Base-by-base conservation (phyloP, 2,797 vertebrate genomes). In the Furcifer pardalis region DNA sequence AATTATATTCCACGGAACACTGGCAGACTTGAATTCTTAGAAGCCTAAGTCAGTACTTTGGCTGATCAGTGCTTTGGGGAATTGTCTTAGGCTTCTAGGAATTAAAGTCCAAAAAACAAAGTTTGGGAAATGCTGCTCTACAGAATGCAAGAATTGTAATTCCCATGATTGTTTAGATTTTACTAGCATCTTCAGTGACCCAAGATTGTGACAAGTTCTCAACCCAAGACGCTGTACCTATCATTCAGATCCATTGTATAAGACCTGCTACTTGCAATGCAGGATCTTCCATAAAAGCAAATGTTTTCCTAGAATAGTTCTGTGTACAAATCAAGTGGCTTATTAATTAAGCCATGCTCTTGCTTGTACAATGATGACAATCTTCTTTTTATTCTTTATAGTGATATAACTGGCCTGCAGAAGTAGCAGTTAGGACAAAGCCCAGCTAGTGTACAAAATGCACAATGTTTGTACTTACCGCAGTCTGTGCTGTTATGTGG, bases 401-500 rank as follows among this genome's bases (percentile, higher is more conserved):
- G 4, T 75, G 44, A 65, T 32, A 59, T 15, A 17, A 23, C 37
- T 49, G 30, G 23, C 5, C 56, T 21, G 69, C 3, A 73, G 27
- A 77, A 37, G 37, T 37, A 81, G 49, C 8, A 46, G 15, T 19
- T 30, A 71, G 1, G 1, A 77, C 56, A 17, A 59, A 23, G 71
- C 52, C 59, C 52, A 80, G 65, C 32, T 46, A 25, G 1, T 71
- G 65, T 56, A 82, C 60, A 69, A 87, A 2, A 30, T 42, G 59
- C 73, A 82, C n/a, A 80, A 80, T 42, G 42, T 49, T 9, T 68
- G 42, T 84, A 96, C 98, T 83, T 96, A 99, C 98, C 2, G 98
- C 98, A 10, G 98, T 99, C 96, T 99, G 98, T 76, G 98, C 98
- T 30, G 98, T 99, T 93, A 99, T 99, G 93, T 99, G 98, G 85